These are phyloP conservation scores for Phania funesta DNA, from an alignment of 2,888 invertebrate genomes.

Conservation along the genomic window DNA sequence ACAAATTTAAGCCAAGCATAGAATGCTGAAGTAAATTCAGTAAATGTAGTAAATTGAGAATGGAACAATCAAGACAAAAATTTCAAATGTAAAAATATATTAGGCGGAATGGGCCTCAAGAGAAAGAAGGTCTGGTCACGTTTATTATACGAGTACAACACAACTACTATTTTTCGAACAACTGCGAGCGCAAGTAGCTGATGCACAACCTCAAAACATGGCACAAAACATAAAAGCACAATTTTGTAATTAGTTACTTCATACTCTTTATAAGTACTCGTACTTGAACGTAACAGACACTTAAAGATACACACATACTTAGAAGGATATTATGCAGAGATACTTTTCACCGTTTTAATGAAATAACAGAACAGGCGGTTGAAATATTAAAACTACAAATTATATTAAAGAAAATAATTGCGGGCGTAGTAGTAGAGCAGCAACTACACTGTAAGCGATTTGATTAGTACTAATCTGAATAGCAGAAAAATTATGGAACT, in stretches of 20 bases:
- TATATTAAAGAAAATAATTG: neutral
- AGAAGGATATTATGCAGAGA: neutral
- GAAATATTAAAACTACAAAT: neutral
- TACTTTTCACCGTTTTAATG: neutral
- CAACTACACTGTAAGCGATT: neutral
- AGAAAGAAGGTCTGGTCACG: neutral
- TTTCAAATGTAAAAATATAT: too few species aligned
- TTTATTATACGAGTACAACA: neutral
- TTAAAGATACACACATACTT: neutral
- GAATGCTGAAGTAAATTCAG: too few species aligned
- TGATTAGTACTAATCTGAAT: too few species aligned
- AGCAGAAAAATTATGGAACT: too few species aligned
- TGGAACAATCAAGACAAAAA: too few species aligned
- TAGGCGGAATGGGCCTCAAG: too few species aligned
- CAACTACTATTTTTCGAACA: neutral
- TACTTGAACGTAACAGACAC: slow-evolving; percentile 7
- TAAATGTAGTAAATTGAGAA: too few species aligned
- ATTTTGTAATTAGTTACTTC: slow-evolving; percentile 47
- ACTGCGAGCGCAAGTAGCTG: neutral
- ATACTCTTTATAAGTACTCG: neutral
- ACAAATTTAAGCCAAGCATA: too few species aligned
- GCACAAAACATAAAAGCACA: slow-evolving; percentile 20
- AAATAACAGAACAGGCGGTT: neutral
- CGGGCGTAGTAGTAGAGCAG: neutral
- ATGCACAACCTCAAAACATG: neutral